Evolutionary conservation across 1,140 invertebrate species (phyloP).

Genomic region (Drosophila obscura): DNA sequence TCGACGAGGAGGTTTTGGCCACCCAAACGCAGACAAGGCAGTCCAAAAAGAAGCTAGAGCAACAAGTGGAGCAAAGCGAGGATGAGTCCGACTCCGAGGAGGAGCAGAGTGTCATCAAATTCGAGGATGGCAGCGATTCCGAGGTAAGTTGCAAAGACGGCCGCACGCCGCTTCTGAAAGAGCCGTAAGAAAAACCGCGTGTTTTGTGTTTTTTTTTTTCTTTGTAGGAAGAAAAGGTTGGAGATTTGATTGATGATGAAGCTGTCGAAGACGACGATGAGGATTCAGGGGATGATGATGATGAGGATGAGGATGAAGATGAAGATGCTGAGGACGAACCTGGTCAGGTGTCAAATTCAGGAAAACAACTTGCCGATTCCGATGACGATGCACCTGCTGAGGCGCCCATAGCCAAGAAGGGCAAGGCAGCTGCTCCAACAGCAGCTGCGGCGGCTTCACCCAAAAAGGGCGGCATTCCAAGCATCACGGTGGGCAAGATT

Average conservation of each 20-base stretch:
- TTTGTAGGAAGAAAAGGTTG: conserved; percentile 27
- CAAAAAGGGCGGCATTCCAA: conserved; percentile 56
- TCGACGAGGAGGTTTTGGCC: conserved; percentile 36
- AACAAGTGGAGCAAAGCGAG: conserved; percentile 45
- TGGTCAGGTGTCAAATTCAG: conserved; percentile 30
- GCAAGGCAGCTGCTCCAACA: conserved; percentile 2
- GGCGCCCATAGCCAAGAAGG: conserved; percentile 37
- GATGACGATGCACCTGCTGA: conserved; percentile 51
- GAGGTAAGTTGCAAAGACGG: conserved; percentile 34
- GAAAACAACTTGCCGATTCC: conserved; percentile 23
- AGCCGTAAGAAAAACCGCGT: not conserved
- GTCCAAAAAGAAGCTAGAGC: conserved; percentile 34
- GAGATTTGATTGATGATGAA: conserved; percentile 34
- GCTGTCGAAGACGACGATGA: conserved; percentile 47
- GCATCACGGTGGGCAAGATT: conserved; percentile 37
- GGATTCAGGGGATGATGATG: conserved; percentile 26
- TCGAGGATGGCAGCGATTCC: conserved; percentile 46
- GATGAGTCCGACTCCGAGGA: conserved; percentile 57
- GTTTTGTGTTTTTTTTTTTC: conserved; percentile 1
- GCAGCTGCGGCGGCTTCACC: not conserved
- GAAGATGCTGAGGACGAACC: conserved; percentile 49
- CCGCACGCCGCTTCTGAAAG: not conserved
- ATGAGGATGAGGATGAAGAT: conserved; percentile 35
- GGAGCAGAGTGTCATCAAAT: conserved; percentile 26
- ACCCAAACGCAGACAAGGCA: conserved; percentile 34